Evolutionary conservation across 2,113 vertebrate genomes (phyloP).

Genomic region (Cryptotis parvus): DNA sequence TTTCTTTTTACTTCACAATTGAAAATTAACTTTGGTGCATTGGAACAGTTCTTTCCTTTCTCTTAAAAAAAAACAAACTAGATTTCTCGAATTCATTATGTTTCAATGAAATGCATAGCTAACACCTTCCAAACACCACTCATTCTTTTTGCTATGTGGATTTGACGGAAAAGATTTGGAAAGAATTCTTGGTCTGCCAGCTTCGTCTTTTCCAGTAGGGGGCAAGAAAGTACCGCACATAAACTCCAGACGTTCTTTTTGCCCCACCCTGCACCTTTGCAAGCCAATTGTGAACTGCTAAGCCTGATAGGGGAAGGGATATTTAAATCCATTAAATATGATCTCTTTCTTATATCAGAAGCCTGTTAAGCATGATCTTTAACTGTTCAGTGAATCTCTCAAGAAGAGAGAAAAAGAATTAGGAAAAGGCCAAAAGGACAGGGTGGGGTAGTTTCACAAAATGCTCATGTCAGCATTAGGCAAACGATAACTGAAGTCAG

Average conservation of each 20-base stretch:
- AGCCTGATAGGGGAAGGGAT: constrained; percentile 75
- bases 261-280: constrained; percentile 46
- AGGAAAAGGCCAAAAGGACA: constrained; percentile 68
- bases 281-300: constrained; percentile 78
- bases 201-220: constrained; percentile 85
- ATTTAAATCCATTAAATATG: constrained; percentile 80
- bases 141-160: constrained; percentile 38
- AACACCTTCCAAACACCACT: not conserved
- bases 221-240: constrained; percentile 88
- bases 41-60: constrained; percentile 13
- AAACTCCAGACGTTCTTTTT: not conserved
- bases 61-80: not conserved
- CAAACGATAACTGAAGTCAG: not conserved
- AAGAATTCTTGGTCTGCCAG: constrained; percentile 59
- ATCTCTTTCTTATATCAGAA: constrained; percentile 80
- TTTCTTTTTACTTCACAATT: constrained; percentile 58
- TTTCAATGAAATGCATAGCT: constrained; percentile 59
- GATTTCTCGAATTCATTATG: constrained; percentile 62
- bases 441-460: not conserved
- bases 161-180: constrained; percentile 53
- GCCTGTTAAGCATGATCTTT: constrained; percentile 84
- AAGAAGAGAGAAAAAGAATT: constrained; percentile 65
- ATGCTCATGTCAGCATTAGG: constrained; percentile 23
- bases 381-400: constrained; percentile 72
- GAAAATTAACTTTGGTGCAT: constrained; percentile 56